Base-by-base conservation (phyloP, 2,797 vertebrate genomes). In the Avahi laniger region DNA sequence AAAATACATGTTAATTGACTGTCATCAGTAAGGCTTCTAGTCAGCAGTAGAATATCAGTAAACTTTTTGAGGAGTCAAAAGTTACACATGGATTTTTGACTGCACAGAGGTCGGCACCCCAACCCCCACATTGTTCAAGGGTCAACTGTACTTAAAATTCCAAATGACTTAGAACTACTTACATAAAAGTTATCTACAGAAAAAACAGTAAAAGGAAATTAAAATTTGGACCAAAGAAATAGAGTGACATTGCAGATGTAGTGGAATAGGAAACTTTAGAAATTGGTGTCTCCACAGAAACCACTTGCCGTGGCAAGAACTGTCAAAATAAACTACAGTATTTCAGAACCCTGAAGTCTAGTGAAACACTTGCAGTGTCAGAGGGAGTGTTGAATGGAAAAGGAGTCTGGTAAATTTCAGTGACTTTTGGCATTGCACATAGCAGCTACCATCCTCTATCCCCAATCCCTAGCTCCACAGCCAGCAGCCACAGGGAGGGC, bases 201-300 rank as follows among this genome's bases (percentile, higher is more conserved):
- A 93, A 89, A 92, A 90, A 88, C 52, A 75, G 35, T 96, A 14
- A 80, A 87, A 89, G 35, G 6, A 96, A 76, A 90, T 72, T 92
- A 76, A 41, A 87, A 89, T 59, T 20, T 90, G 26, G 8, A 79
- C 57, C 75, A 90, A 87, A 85, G n/a, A 9, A 84, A 30, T 26
- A 73, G 48, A 86, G 41, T 54, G 59, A 69, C 33, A 17, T 75
- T n/a, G 76, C 11, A 81, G 17, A 76, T 33, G 61, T 26, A 43
- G n/a, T 7, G 33, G 43, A 75, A 4, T 18, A 93, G 26, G 41
- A 91, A 76, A 10, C 67, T 80, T 59, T 38, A 84, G 38, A 48
- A 93, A 67, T 50, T 50, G 70, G 22, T 52, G 7, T 28, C 15
- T 63, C 7, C 57, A 50, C 24, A 4, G 33, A 91, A 96, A 93